Evolutionary conservation across 2,113 vertebrate species (phyloP).

Genomic region (Ellobius talpinus): DNA sequence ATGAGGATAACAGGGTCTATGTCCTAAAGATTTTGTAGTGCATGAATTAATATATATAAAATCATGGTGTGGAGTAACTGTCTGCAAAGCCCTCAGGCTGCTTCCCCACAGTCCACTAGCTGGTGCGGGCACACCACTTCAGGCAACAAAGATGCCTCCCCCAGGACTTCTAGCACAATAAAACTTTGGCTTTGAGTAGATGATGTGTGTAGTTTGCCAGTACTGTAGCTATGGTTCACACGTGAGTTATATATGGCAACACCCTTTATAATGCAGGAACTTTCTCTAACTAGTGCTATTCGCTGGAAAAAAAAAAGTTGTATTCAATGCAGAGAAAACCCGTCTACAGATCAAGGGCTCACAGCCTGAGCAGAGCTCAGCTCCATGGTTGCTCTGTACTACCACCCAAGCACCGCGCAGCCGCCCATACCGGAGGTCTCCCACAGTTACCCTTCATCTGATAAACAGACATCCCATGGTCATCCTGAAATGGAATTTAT

Average conservation of each 20-base stretch:
- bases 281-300: not conserved
- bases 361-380: not conserved
- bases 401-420: not conserved
- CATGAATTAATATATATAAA: not conserved
- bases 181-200: not conserved
- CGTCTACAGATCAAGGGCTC: not conserved
- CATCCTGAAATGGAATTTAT: not conserved
- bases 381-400: fast-evolving
- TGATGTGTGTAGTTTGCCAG: not conserved
- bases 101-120: slow-evolving; percentile 54
- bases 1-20: not conserved
- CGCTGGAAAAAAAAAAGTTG: not conserved
- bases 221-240: not conserved
- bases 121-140: slow-evolving; percentile 39
- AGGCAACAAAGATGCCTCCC: not conserved
- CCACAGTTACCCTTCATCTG: not conserved
- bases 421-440: not conserved
- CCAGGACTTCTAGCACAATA: not conserved
- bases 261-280: not conserved
- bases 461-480: not conserved
- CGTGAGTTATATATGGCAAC: not conserved
- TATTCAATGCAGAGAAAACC: not conserved
- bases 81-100: not conserved
- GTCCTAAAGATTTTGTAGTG: not conserved
- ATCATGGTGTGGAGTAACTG: not conserved